Evolutionary conservation across 2,113 vertebrate genomes (phyloP).

Genomic region (Sinosuthora webbiana): DNA sequence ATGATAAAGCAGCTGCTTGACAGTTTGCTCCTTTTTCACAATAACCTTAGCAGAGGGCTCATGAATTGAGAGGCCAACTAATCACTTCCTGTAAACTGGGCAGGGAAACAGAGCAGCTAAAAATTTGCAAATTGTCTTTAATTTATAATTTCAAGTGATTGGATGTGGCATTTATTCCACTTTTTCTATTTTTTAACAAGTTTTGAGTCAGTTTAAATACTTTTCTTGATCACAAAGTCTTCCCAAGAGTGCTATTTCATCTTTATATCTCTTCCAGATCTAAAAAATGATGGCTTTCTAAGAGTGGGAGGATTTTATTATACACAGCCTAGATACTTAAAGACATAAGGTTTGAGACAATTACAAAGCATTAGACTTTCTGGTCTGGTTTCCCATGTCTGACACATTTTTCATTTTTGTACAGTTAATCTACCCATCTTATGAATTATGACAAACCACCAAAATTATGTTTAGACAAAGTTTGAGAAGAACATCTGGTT

Average conservation of each 20-base stretch:
- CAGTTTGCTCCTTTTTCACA: neutral
- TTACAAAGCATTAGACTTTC: neutral
- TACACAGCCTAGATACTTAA: neutral
- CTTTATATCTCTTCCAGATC: neutral
- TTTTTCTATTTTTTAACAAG: neutral
- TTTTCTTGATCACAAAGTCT: neutral
- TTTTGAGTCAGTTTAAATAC: neutral
- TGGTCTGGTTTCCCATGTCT: neutral
- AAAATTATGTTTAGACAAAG: neutral
- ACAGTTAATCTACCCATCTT: neutral
- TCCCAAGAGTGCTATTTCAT: neutral
- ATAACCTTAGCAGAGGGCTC: neutral
- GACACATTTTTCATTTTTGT: neutral
- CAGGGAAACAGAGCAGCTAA: neutral
- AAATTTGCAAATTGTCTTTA: neutral
- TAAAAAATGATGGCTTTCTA: neutral
- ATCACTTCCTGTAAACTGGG: neutral
- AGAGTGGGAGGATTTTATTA: neutral
- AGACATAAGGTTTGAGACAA: neutral
- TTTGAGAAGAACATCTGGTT: neutral
- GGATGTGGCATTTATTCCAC: neutral
- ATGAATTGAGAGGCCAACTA: neutral
- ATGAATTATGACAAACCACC: neutral
- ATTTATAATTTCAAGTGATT: neutral
- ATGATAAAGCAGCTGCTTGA: slow-evolving; percentile 8